phyloP scores from a whole-genome alignment of 2,797 vertebrate genomes.

The Chrysocyon brachyurus region DNA sequence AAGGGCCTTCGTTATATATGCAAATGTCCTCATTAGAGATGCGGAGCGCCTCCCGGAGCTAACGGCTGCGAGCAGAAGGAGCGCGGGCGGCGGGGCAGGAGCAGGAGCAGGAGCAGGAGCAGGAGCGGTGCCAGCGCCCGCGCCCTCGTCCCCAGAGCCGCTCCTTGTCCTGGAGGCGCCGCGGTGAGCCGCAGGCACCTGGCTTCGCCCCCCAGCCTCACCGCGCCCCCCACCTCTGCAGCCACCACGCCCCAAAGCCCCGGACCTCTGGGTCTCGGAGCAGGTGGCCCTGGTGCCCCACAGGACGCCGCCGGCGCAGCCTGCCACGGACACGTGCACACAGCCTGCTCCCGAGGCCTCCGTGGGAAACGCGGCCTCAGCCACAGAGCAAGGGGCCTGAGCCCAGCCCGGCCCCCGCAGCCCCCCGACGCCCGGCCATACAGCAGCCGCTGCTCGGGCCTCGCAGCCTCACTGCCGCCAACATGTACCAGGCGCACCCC shows the following conservation, averaged over 20 bases:
- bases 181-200: neutral
- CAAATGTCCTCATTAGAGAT: slow-evolving; percentile 84
- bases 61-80: slow-evolving; percentile 64
- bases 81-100: neutral
- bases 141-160: neutral
- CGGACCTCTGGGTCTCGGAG: no score
- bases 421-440: neutral
- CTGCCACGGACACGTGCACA: no score
- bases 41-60: slow-evolving; percentile 71
- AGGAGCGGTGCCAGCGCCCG: neutral
- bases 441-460: neutral
- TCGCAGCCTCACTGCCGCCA: slow-evolving; percentile 45
- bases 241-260: no score
- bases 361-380: neutral
- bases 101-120: neutral
- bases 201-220: no score
- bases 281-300: no score
- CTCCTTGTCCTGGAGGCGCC: neutral
- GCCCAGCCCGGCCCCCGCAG: neutral
- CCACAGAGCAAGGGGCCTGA: neutral
- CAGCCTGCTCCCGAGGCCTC: no score
- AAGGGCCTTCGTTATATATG: slow-evolving; percentile 80
- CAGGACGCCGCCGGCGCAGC: no score
- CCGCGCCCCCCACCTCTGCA: no score
- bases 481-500: neutral